Evolutionary conservation across 2,113 vertebrate species (phyloP), one percentile per base, ranked within the genome.

Genomic region (Malurus cyaneus): DNA sequence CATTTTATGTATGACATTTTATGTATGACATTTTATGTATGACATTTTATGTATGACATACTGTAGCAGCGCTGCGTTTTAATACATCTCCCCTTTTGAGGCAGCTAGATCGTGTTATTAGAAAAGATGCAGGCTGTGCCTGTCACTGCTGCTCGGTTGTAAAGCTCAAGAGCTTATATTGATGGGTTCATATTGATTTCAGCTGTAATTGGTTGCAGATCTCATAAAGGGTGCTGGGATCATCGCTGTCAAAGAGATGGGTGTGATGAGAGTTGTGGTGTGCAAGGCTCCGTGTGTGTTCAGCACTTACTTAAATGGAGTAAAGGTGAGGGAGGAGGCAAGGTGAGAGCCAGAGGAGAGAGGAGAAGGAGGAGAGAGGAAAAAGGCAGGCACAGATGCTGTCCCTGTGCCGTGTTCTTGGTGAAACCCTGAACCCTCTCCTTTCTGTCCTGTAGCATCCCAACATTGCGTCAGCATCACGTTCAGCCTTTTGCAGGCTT

Each of bases 171-270:
- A 67, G 82, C 41, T 92, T 81, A 6, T 79, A 42, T 29, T 78
- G 86, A 66, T 54, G 80, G 59, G 47, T 80, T 90, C 36, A 3
- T 82, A 78, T 74, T 80, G 46, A 80, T 93, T 96, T 77, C 44
- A 86, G 36, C 62, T 70, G 2, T 69, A 59, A 61, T 54, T 88
- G 39, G 72, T 96, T 82, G 23, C 62, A 80, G 84, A 44, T 59
- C 59, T 89, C 41, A 18, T 49, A 64, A 89, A 73, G 78, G 93
- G 52, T 14, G 24, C 57, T 42, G 65, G 52, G 80, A 42, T 93
- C 88, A 53, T 83, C 47, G 5, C 13, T 76, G 57, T 32, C n/a
- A 64, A 64, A n/a, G 44, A 57, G 77, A 25, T 6, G 18, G 88
- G 28, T 60, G 19, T 64, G 88, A 56, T 34, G 50, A 53, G 39